Percentiles rank a stretch among this genome's conserved stretches.
Evolutionary conservation across 1,140 invertebrate species (phyloP).

Genomic region (Danaus melanippus): DNA sequence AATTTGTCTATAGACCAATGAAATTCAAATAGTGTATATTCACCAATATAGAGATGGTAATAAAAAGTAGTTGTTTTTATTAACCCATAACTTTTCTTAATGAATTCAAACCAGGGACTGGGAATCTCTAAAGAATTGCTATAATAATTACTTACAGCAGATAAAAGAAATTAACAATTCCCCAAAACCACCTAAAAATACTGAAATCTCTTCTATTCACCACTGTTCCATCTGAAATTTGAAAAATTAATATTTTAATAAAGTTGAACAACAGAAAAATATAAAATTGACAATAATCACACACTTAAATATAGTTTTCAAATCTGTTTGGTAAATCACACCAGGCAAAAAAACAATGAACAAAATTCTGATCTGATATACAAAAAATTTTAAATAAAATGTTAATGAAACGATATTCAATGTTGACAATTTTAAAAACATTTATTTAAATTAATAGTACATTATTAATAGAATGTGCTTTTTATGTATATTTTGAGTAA

Average conservation of each 20-base stretch:
- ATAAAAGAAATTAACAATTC: slow-evolving; percentile 49
- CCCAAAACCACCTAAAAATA: slow-evolving; percentile 51
- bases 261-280: too few relatives aligned
- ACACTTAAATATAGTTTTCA: neutral
- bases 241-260: neutral
- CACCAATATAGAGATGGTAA: too few relatives aligned
- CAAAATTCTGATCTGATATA: too few relatives aligned
- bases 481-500: neutral
- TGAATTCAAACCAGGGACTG: too few relatives aligned
- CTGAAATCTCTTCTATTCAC: slow-evolving; percentile 42
- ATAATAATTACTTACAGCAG: slow-evolving; percentile 41
- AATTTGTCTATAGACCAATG: too few relatives aligned
- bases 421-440: too few relatives aligned
- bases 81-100: too few relatives aligned
- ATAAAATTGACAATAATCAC: slow-evolving; percentile 3
- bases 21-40: too few relatives aligned
- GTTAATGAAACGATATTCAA: neutral
- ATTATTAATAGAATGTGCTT: too few relatives aligned
- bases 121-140: neutral
- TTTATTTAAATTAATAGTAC: too few relatives aligned
- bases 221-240: slow-evolving; percentile 50
- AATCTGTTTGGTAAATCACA: too few relatives aligned
- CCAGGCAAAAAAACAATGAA: too few relatives aligned
- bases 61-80: neutral
- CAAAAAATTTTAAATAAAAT: slow-evolving; percentile 1